A percentile compares a stretch with the other conserved stretches of the same genome.
phyloP scores from a whole-genome alignment of 2,888 invertebrate species.

The Phortica okadai region DNA sequence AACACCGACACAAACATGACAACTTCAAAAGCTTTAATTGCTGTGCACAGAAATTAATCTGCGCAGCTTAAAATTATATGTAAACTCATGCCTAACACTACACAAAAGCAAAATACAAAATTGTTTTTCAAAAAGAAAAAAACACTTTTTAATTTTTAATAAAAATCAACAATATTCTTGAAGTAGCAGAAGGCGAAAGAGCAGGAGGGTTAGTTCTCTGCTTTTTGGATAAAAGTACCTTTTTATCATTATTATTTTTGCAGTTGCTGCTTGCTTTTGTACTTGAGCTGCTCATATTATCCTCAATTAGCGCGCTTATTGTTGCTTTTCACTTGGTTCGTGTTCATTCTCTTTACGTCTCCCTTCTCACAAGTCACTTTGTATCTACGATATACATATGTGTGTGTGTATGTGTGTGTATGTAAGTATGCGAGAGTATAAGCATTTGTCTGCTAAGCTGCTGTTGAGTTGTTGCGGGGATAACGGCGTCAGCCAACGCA shows the following conservation, averaged over 20 bases:
- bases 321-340: conserved; percentile 25
- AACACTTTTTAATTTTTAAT: no score
- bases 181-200: no score
- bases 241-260: background rate
- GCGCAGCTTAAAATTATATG: no score
- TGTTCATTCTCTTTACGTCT: background rate
- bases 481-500: conserved; percentile 35
- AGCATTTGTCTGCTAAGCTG: background rate
- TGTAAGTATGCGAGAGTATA: background rate
- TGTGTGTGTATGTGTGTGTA: background rate
- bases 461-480: background rate
- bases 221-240: no score
- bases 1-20: conserved; percentile 21
- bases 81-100: no score
- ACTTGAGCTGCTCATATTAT: conserved; percentile 31
- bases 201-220: no score
- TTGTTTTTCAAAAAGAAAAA: no score
- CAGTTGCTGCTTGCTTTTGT: background rate
- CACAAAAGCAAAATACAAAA: no score
- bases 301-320: conserved; percentile 66
- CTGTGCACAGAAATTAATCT: background rate
- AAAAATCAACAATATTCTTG: no score
- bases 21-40: background rate
- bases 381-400: background rate
- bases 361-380: no score